phyloP scores from a whole-genome alignment of 2,888 invertebrate genomes.

The Tetramorium bicarinatum region DNA sequence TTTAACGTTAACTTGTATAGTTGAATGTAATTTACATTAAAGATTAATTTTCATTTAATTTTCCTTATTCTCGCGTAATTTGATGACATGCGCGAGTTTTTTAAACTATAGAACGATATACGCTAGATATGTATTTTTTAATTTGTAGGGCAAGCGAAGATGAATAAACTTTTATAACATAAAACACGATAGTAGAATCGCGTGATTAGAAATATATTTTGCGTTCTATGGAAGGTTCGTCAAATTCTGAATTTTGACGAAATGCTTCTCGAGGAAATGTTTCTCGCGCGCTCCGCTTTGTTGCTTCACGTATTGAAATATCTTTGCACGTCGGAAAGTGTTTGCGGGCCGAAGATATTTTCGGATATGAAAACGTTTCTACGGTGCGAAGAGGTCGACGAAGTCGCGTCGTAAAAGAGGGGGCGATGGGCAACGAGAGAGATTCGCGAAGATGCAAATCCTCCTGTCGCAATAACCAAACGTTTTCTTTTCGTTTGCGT shows the following conservation, averaged over 20 bases:
- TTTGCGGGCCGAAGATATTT: constrained; percentile 72
- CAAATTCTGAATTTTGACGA: neutral
- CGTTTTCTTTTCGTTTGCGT: constrained; percentile 42
- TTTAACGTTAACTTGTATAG: neutral
- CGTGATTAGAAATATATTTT: neutral
- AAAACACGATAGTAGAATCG: neutral
- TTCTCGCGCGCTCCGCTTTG: constrained; percentile 68
- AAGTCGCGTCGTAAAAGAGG: constrained; percentile 61
- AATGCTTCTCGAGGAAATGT: neutral
- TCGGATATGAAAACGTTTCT: constrained; percentile 72
- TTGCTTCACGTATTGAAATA: constrained; percentile 71
- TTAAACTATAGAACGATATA: neutral
- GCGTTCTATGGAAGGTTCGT: neutral
- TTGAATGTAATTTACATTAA: neutral
- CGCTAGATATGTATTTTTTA: neutral
- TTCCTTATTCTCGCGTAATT: neutral
- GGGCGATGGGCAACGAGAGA: constrained; percentile 59
- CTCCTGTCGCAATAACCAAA: constrained; percentile 38
- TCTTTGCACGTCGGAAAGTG: constrained; percentile 74
- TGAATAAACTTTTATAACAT: neutral
- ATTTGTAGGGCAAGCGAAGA: neutral
- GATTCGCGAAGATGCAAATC: constrained; percentile 51
- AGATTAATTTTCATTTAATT: constrained; percentile 11
- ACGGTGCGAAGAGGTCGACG: constrained; percentile 67
- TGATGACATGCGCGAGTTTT: neutral